Percentiles rank a stretch among this genome's conserved stretches.
phyloP scores from a whole-genome alignment of 2,113 vertebrate species.

The Antechinus flavipes region DNA sequence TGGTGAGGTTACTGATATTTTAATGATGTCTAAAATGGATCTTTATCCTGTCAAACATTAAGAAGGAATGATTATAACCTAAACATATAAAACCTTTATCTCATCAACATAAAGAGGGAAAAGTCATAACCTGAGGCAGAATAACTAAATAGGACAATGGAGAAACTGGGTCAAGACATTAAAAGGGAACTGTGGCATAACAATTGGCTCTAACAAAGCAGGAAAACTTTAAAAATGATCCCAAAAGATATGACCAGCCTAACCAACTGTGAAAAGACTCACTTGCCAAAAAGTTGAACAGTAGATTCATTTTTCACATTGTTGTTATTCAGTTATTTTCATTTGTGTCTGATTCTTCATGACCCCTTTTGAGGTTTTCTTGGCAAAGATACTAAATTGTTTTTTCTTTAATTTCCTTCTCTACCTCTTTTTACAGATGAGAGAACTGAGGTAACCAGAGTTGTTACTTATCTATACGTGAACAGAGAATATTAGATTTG shows the following conservation, averaged over 20 bases:
- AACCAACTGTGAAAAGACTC: background rate
- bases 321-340: background rate
- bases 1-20: too few relatives aligned
- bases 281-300: background rate
- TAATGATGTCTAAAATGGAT: too few relatives aligned
- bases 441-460: background rate
- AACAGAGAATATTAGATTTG: background rate
- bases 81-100: too few relatives aligned
- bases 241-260: background rate
- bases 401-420: background rate
- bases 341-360: background rate
- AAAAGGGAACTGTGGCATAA: too few relatives aligned
- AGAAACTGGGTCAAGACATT: too few relatives aligned
- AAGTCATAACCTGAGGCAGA: too few relatives aligned
- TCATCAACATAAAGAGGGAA: too few relatives aligned
- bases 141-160: too few relatives aligned
- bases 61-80: too few relatives aligned
- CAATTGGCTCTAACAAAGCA: background rate
- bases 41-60: too few relatives aligned
- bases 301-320: background rate
- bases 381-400: background rate
- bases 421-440: background rate
- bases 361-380: background rate
- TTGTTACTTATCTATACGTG: background rate
- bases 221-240: background rate